phyloP scores from a whole-genome alignment of 1,140 invertebrate species.

The Lepidostoma basale region DNA sequence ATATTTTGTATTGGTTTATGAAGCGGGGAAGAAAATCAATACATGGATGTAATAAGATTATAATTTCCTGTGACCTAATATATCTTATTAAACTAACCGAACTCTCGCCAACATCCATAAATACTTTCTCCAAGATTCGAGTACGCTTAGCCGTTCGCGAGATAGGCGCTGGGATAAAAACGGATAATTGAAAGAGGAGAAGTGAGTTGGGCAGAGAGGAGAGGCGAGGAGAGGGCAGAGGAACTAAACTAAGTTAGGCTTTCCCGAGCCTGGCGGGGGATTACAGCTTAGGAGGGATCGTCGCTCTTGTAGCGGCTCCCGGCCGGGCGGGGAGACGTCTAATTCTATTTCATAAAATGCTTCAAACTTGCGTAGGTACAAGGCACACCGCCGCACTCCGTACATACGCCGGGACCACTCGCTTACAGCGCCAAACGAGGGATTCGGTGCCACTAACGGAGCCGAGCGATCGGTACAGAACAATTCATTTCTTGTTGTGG shows the following conservation, averaged over 20 bases:
- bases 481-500: not conserved
- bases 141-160: conserved; percentile 34
- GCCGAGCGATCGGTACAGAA: not conserved
- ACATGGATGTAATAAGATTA: not conserved
- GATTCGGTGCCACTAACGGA: not conserved
- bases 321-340: conserved; percentile 25
- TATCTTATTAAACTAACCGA: conserved; percentile 26
- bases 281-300: conserved; percentile 45
- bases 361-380: conserved; percentile 4
- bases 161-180: conserved; percentile 46
- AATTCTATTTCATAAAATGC: conserved; percentile 46
- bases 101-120: conserved; percentile 35
- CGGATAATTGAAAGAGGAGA: conserved; percentile 46
- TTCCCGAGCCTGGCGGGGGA: conserved; percentile 36
- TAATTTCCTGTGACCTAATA: not conserved
- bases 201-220: not conserved
- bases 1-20: no score
- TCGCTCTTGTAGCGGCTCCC: conserved; percentile 37
- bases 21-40: no score
- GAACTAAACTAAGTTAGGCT: conserved; percentile 45
- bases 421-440: not conserved
- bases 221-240: not conserved
- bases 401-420: conserved; percentile 1
- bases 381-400: no score
- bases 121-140: conserved; percentile 42